These are phyloP conservation scores for Ibidorhyncha struthersii DNA, from an alignment of 2,113 vertebrate genomes.

Conservation along the genomic window DNA sequence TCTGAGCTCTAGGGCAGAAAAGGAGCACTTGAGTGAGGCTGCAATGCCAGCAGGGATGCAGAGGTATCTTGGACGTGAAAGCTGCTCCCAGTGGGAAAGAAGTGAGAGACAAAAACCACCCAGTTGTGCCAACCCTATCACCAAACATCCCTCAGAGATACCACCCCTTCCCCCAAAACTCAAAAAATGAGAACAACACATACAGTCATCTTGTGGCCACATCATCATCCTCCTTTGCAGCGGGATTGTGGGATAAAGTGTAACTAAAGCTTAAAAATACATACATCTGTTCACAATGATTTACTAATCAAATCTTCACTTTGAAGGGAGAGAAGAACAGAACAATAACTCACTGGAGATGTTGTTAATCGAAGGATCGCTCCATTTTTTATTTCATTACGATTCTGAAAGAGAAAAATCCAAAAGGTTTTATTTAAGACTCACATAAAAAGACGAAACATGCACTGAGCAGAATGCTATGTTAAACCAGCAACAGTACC, in stretches of 20 bases:
- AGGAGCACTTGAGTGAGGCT: not conserved
- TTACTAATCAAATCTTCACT: not conserved
- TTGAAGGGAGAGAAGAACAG: not conserved
- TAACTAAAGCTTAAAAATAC: not conserved
- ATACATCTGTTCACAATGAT: not conserved
- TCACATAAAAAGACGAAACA: not conserved
- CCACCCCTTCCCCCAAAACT: not conserved
- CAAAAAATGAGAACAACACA: not conserved
- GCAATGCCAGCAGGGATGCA: not conserved
- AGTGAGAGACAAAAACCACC: not conserved
- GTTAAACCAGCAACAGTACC: not conserved
- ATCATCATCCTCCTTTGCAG: not conserved
- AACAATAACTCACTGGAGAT: slow-evolving; percentile 87
- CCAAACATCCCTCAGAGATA: not conserved
- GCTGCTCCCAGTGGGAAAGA: not conserved
- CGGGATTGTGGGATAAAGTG: not conserved
- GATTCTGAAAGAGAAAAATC: slow-evolving; percentile 85
- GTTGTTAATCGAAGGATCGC: slow-evolving; percentile 93
- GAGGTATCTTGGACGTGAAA: not conserved
- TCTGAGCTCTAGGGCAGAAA: not conserved
- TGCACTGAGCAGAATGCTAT: not conserved
- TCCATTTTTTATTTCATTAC: slow-evolving; percentile 97
- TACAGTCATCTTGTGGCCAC: not conserved
- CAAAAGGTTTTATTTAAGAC: not conserved
- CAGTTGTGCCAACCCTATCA: not conserved